These are phyloP conservation scores for Drosophila austrosaltans DNA, from an alignment of 2,888 invertebrate genomes.

Conservation along the genomic window DNA sequence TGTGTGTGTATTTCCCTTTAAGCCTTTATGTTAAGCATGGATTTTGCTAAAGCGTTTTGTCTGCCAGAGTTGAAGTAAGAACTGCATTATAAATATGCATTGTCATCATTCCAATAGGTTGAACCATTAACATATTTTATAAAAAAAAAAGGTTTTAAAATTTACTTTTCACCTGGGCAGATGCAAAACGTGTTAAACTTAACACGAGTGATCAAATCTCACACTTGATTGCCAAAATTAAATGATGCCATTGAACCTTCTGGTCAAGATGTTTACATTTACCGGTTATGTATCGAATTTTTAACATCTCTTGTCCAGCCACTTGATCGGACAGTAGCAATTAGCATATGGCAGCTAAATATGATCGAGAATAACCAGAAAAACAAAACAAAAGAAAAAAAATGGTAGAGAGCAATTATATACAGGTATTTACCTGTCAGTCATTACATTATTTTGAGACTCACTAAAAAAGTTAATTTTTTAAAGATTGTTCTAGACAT, in stretches of 20 bases:
- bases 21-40: slow-evolving; percentile 35
- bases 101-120: slow-evolving; percentile 23
- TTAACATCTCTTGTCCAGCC: slow-evolving; percentile 26
- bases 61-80: slow-evolving; percentile 19
- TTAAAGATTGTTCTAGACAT: too few species aligned
- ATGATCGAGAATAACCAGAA: slow-evolving; percentile 28
- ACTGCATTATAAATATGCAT: slow-evolving; percentile 53
- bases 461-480: too few species aligned
- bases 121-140: slow-evolving; percentile 54
- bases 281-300: slow-evolving; percentile 32
- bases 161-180: slow-evolving; percentile 17
- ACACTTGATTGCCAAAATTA: slow-evolving; percentile 35
- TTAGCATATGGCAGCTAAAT: slow-evolving; percentile 64
- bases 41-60: slow-evolving; percentile 41
- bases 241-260: slow-evolving; percentile 68
- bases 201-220: slow-evolving; percentile 39
- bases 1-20: slow-evolving; percentile 34
- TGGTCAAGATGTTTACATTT: slow-evolving; percentile 30
- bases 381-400: slow-evolving; percentile 20
- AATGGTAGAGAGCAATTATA: too few species aligned
- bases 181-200: slow-evolving; percentile 50
- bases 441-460: too few species aligned
- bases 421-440: too few species aligned
- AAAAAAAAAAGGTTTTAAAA: not conserved
- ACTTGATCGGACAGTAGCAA: slow-evolving; percentile 51